Conservation (phyloP, 2,797 vertebrate genomes). For the Sebastiscus albofasciatus region DNA sequence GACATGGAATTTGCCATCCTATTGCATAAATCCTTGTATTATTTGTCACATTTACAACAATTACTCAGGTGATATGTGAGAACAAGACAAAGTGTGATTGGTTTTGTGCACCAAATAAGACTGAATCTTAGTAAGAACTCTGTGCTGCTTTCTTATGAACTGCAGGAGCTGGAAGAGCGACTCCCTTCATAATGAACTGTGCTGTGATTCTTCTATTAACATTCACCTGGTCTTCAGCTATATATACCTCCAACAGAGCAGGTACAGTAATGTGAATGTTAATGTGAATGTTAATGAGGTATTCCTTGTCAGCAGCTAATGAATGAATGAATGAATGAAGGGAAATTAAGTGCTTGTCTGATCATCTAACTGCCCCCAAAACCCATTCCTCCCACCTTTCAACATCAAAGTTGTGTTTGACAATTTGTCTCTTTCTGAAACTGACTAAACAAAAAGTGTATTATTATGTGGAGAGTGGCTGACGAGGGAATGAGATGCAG, state of each 20-base stretch:
- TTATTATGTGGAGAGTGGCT: background rate
- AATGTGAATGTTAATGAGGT: background rate
- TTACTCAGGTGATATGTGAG: background rate
- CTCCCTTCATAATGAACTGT: conserved; percentile 63
- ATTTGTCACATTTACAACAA: background rate
- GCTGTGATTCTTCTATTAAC: conserved; percentile 61
- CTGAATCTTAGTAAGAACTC: background rate
- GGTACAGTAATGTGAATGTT: conserved; percentile 56
- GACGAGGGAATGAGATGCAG: background rate
- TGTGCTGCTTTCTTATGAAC: background rate
- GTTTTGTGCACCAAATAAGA: background rate
- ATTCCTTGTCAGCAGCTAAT: too few species aligned
- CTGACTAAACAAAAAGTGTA: background rate
- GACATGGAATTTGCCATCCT: background rate
- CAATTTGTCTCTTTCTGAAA: background rate
- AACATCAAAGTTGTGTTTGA: background rate
- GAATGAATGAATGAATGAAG: too few species aligned
- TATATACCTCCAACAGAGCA: conserved; percentile 49
- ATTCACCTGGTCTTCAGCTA: conserved; percentile 59
- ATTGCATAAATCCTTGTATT: background rate
- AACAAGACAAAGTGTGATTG: background rate
- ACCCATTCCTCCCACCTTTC: background rate
- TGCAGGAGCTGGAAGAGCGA: conserved; percentile 45
- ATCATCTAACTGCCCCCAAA: rapidly evolving
- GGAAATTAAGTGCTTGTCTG: background rate